A percentile compares a stretch with the other conserved stretches of the same genome.
Evolutionary conservation across 1,140 invertebrate species (phyloP).

Genomic region (Drosophila kikkawai): DNA sequence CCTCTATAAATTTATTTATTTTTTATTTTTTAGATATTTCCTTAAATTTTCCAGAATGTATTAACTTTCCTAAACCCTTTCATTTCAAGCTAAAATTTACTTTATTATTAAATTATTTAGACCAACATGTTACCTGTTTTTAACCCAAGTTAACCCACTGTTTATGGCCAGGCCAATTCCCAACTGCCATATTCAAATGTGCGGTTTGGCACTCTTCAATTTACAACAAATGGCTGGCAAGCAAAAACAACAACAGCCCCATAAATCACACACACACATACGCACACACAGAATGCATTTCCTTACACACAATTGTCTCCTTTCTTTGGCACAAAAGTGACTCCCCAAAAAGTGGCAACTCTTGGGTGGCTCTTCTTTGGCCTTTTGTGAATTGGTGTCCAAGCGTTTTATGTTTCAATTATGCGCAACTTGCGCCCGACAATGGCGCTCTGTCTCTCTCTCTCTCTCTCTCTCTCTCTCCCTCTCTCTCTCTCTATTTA

Average conservation of each 20-base stretch:
- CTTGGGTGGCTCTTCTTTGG: constrained; percentile 39
- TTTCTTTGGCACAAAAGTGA: constrained; percentile 66
- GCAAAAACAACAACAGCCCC: constrained; percentile 38
- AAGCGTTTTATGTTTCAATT: constrained; percentile 84
- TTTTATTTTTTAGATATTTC: no score
- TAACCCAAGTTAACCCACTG: neutral
- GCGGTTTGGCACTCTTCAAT: constrained; percentile 82
- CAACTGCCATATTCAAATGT: constrained; percentile 73
- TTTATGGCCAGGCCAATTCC: constrained; percentile 17
- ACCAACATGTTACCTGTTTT: neutral
- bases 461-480: neutral
- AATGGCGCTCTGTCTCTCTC: constrained; percentile 56
- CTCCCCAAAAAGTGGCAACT: constrained; percentile 9
- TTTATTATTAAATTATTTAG: neutral
- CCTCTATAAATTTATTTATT: no score
- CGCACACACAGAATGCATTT: constrained; percentile 60
- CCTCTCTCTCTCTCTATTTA: constrained; percentile 2
- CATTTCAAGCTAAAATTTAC: neutral
- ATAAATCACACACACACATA: constrained; percentile 65
- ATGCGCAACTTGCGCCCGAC: constrained; percentile 81
- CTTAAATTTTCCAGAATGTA: neutral
- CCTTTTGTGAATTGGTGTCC: constrained; percentile 83
- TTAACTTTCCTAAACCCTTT: neutral
- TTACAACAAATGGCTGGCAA: constrained; percentile 71
- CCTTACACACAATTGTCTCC: constrained; percentile 83